phyloP scores from a whole-genome alignment of 30 jellyfish, hydroid and myxozoan species.

The Aurelia sp. region DNA sequence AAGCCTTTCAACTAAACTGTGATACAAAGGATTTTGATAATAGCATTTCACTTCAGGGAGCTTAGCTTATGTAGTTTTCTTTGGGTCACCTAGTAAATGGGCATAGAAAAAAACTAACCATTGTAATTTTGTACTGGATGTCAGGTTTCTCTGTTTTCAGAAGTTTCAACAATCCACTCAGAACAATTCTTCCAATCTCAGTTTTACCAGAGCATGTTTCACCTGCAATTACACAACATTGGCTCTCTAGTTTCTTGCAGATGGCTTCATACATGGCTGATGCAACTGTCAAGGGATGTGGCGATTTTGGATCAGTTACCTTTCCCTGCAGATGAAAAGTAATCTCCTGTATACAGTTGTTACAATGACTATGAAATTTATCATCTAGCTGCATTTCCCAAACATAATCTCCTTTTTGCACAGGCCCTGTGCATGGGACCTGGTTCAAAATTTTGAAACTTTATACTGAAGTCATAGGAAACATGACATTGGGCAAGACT shows the following conservation, averaged over 20 bases:
- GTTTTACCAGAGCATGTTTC: slow-evolving; percentile 94
- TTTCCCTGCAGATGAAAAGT: slow-evolving; percentile 11
- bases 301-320: background rate
- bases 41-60: too few relatives aligned
- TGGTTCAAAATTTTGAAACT: too few relatives aligned
- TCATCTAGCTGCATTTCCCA: background rate
- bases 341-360: background rate
- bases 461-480: too few relatives aligned
- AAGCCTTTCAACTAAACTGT: too few relatives aligned
- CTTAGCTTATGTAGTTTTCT: too few relatives aligned
- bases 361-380: background rate
- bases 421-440: too few relatives aligned
- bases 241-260: slow-evolving; percentile 55
- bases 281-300: slow-evolving; percentile 53
- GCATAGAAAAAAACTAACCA: slow-evolving; percentile 32
- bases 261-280: slow-evolving; percentile 58
- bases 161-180: slow-evolving; percentile 53
- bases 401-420: background rate
- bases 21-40: too few relatives aligned
- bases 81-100: too few relatives aligned
- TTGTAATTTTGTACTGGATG: slow-evolving; percentile 52
- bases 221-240: slow-evolving; percentile 86
- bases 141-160: slow-evolving; percentile 57
- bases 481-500: too few relatives aligned
- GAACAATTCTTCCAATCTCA: slow-evolving; percentile 54